Percentiles rank a stretch among this genome's conserved stretches.
Conservation (phyloP, 1,140 invertebrate species). For the Hyles vespertilio region DNA sequence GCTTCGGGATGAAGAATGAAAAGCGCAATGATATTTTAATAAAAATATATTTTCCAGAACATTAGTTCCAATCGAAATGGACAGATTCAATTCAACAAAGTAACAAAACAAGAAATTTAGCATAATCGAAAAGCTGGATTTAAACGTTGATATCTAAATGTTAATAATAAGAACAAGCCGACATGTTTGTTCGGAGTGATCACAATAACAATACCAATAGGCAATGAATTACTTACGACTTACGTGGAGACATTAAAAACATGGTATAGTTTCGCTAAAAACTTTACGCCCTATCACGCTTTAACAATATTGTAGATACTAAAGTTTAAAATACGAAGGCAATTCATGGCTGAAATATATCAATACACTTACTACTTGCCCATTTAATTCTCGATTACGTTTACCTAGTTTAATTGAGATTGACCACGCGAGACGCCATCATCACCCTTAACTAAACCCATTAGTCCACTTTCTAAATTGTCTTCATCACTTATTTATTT, state of each 20-base stretch:
- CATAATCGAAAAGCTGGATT: slow-evolving; percentile 57
- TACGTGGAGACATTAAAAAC: slow-evolving; percentile 3
- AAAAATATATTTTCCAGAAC: slow-evolving; percentile 69
- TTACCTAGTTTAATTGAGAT: too few relatives aligned
- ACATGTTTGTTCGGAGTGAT: slow-evolving; percentile 30
- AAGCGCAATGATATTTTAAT: slow-evolving; percentile 63
- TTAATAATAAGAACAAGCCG: slow-evolving; percentile 30
- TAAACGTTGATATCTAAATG: slow-evolving; percentile 43
- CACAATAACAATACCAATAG: slow-evolving; percentile 29
- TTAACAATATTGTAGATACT: slow-evolving; percentile 4
- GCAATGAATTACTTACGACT: slow-evolving; percentile 16
- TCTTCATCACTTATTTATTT: too few relatives aligned
- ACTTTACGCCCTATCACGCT: background rate
- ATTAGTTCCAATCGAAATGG: slow-evolving; percentile 62
- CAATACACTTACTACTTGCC: slow-evolving; percentile 1
- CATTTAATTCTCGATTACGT: background rate
- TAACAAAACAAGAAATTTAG: slow-evolving; percentile 36
- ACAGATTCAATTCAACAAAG: slow-evolving; percentile 55
- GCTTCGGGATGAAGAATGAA: slow-evolving; percentile 59
- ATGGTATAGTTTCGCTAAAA: slow-evolving; percentile 6
- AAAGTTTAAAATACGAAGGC: slow-evolving; percentile 9
- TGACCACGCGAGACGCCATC: too few relatives aligned
- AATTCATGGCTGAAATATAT: slow-evolving; percentile 1
- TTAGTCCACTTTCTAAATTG: too few relatives aligned
- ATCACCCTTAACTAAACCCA: too few relatives aligned